Evolutionary conservation across 2,797 vertebrate genomes (phyloP).

Genomic region (Serranus cabrilla): DNA sequence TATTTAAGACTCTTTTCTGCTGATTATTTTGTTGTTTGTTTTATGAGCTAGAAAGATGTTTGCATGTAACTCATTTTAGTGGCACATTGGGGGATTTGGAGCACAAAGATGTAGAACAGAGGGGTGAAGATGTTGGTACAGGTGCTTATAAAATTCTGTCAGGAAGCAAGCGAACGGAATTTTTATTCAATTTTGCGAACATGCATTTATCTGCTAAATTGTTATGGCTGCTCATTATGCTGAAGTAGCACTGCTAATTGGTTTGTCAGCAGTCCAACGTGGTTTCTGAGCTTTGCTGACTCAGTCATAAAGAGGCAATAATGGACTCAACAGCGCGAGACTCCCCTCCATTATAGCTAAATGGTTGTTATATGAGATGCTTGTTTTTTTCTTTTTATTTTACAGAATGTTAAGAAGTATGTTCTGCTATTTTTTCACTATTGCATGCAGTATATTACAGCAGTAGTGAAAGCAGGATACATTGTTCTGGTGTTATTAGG

Average conservation of each 20-base stretch:
- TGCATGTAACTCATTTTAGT: slow-evolving; percentile 14
- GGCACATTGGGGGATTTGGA: neutral
- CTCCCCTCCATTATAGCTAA: slow-evolving; percentile 53
- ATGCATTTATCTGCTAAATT: slow-evolving; percentile 58
- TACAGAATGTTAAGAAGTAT: slow-evolving; percentile 38
- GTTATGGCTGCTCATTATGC: slow-evolving; percentile 66
- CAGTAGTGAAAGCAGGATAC: neutral
- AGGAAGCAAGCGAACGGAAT: slow-evolving; percentile 22
- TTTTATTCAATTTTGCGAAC: slow-evolving; percentile 57
- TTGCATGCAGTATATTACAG: neutral
- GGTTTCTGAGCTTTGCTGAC: slow-evolving; percentile 66
- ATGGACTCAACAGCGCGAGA: slow-evolving; percentile 57
- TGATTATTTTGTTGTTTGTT: slow-evolving; percentile 43
- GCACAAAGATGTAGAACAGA: neutral
- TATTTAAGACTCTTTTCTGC: slow-evolving; percentile 56
- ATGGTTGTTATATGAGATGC: slow-evolving; percentile 39
- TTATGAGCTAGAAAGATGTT: slow-evolving; percentile 15
- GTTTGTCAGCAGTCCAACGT: slow-evolving; percentile 70
- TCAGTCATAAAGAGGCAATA: slow-evolving; percentile 66
- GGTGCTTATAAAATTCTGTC: slow-evolving; percentile 44
- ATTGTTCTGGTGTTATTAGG: neutral
- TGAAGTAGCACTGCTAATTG: slow-evolving; percentile 66
- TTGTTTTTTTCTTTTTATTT: slow-evolving; percentile 52
- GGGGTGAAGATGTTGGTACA: slow-evolving; percentile 7
- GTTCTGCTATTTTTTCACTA: slow-evolving; percentile 28